phyloP scores from a whole-genome alignment of 1,140 invertebrate genomes.

The Nylanderia fulva region DNA sequence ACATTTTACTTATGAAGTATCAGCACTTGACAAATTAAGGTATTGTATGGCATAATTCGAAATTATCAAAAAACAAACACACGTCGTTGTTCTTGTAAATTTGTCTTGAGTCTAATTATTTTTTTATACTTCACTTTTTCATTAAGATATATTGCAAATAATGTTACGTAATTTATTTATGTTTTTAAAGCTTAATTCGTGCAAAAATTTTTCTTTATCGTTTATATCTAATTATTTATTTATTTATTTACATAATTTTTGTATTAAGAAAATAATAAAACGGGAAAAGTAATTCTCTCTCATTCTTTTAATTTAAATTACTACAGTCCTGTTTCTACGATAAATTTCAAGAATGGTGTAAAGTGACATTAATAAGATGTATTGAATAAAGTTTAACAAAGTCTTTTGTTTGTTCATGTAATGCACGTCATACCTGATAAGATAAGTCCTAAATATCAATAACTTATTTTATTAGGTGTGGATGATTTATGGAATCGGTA shows the following conservation, averaged over 20 bases:
- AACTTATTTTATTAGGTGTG: not conserved
- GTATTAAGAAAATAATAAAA: not conserved
- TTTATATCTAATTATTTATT: too few species aligned
- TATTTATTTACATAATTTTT: not conserved
- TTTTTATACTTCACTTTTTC: not conserved
- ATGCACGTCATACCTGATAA: slow-evolving; percentile 20
- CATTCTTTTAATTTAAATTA: not conserved
- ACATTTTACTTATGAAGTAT: not conserved
- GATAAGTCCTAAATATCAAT: slow-evolving; percentile 5
- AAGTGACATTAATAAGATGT: not conserved
- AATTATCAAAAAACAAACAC: not conserved
- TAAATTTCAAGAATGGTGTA: not conserved
- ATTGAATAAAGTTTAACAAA: not conserved
- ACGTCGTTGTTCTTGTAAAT: not conserved
- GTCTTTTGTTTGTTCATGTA: not conserved
- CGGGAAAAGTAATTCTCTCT: not conserved
- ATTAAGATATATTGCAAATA: not conserved
- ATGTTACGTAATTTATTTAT: not conserved
- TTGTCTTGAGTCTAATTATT: not conserved
- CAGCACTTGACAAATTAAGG: not conserved
- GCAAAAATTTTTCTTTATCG: not conserved
- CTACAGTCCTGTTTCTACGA: not conserved
- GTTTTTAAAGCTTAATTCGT: not conserved
- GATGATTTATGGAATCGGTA: slow-evolving; percentile 11
- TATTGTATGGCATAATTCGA: not conserved